Conservation (phyloP, 2,888 invertebrate genomes). For the Eupeodes latifasciatus region DNA sequence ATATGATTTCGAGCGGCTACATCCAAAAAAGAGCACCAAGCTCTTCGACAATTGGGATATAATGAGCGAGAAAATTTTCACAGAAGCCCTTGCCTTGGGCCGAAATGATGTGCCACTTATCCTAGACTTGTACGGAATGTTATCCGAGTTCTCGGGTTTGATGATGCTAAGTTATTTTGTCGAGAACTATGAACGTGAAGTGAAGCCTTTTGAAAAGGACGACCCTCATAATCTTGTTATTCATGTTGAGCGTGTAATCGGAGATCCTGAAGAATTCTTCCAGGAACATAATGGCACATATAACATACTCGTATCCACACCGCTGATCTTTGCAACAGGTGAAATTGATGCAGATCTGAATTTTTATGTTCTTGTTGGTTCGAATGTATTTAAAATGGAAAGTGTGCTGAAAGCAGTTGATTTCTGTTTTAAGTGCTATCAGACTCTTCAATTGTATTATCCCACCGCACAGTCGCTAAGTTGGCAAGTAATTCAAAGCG, state of each 20-base stretch:
- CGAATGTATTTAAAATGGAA: slow-evolving; percentile 10
- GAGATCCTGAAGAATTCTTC: neutral
- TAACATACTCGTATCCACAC: neutral
- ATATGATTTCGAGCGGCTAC: slow-evolving; percentile 43
- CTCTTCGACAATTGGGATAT: slow-evolving; percentile 31
- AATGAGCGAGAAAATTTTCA: slow-evolving; percentile 45
- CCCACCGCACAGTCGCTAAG: neutral
- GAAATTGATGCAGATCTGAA: neutral
- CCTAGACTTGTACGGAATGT: slow-evolving; percentile 42
- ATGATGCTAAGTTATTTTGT: slow-evolving; percentile 59
- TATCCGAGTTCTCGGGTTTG: slow-evolving; percentile 18
- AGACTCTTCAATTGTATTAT: slow-evolving; percentile 9
- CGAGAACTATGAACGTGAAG: slow-evolving; percentile 25
- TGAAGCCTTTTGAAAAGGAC: slow-evolving; percentile 21
- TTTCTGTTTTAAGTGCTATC: slow-evolving; percentile 57
- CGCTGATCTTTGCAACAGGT: neutral
- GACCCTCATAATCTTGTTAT: slow-evolving; percentile 30
- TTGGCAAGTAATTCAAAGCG: slow-evolving; percentile 31
- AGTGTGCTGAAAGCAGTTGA: slow-evolving; percentile 29
- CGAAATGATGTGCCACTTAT: slow-evolving; percentile 45
- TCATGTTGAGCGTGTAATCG: slow-evolving; percentile 25
- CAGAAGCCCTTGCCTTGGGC: slow-evolving; percentile 30
- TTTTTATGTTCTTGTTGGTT: slow-evolving; percentile 36
- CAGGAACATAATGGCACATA: neutral
- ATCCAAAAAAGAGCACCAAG: slow-evolving; percentile 2